A percentile compares a stretch with the other conserved stretches of the same genome.
phyloP scores from a whole-genome alignment of 2,113 vertebrate species.

The Axis porcinus region DNA sequence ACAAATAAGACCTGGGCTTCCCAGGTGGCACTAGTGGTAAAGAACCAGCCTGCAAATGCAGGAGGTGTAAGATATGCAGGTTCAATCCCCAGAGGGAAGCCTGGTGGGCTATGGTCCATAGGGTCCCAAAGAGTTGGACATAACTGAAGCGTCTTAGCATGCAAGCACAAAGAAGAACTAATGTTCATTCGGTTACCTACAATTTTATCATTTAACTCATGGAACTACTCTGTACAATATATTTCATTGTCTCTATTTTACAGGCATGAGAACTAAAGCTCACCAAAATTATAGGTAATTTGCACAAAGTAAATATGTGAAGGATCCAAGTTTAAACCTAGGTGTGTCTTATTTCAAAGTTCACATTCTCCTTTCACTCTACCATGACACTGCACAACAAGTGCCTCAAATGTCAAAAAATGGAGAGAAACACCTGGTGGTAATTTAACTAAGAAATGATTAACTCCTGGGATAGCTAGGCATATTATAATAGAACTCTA shows the following conservation, averaged over 20 bases:
- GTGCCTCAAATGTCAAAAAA: background rate
- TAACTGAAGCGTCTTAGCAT: background rate
- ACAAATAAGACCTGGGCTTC: background rate
- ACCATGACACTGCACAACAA: background rate
- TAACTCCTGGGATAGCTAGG: background rate
- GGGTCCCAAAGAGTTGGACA: background rate
- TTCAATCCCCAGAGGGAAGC: background rate
- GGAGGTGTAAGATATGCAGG: background rate
- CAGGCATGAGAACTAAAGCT: background rate
- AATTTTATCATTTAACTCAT: background rate
- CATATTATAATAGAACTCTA: background rate
- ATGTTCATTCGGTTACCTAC: background rate
- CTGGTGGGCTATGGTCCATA: background rate
- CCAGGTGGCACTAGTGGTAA: background rate
- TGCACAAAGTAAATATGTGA: background rate
- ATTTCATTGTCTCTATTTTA: background rate
- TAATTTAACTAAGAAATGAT: background rate
- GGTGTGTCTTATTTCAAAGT: background rate
- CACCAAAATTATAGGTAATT: background rate
- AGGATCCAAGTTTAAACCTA: background rate
- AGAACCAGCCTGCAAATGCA: background rate
- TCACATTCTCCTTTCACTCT: background rate
- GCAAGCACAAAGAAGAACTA: background rate
- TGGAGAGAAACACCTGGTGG: background rate
- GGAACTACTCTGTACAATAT: background rate